Evolutionary conservation across 2,113 vertebrate genomes (phyloP).

Genomic region (Trematomus loennbergii): DNA sequence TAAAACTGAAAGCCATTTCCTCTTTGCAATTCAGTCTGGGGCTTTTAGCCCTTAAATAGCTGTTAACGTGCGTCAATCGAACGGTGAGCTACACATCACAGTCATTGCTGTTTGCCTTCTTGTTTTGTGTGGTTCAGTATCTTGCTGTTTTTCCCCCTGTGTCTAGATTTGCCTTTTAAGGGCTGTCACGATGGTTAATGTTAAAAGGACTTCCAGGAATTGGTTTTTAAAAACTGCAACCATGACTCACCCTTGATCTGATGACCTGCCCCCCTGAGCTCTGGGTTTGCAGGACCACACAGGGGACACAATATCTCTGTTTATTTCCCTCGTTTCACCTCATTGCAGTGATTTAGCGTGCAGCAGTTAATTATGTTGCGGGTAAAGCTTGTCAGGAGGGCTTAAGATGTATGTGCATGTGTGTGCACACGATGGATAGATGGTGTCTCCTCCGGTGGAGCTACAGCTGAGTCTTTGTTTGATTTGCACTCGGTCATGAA

Average conservation of each 20-base stretch:
- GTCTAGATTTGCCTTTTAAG: slow-evolving; percentile 27
- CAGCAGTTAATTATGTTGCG: slow-evolving; percentile 53
- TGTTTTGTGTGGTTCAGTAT: slow-evolving; percentile 12
- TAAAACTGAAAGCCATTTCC: slow-evolving; percentile 37
- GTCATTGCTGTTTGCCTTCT: neutral
- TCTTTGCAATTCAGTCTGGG: slow-evolving; percentile 24
- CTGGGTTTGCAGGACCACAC: slow-evolving; percentile 6
- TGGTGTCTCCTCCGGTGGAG: slow-evolving; percentile 12
- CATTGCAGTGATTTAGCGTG: slow-evolving; percentile 43
- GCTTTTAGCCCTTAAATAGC: slow-evolving; percentile 24
- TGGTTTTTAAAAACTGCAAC: slow-evolving; percentile 15
- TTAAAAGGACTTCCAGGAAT: slow-evolving; percentile 44
- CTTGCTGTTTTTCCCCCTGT: neutral
- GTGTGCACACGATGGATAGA: neutral
- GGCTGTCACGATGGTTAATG: slow-evolving; percentile 33
- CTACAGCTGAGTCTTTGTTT: slow-evolving; percentile 19
- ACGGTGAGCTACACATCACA: neutral
- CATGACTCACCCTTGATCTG: slow-evolving; percentile 45
- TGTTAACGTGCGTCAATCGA: slow-evolving; percentile 1
- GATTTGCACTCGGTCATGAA: neutral
- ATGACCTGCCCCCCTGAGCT: slow-evolving; percentile 23
- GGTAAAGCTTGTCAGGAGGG: slow-evolving; percentile 28
- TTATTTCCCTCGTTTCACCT: slow-evolving; percentile 40
- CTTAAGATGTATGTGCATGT: slow-evolving; percentile 21
- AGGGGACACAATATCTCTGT: slow-evolving; percentile 1